Evolutionary conservation across 1,140 invertebrate genomes (phyloP).

Genomic region (Dufourea novaeangliae): DNA sequence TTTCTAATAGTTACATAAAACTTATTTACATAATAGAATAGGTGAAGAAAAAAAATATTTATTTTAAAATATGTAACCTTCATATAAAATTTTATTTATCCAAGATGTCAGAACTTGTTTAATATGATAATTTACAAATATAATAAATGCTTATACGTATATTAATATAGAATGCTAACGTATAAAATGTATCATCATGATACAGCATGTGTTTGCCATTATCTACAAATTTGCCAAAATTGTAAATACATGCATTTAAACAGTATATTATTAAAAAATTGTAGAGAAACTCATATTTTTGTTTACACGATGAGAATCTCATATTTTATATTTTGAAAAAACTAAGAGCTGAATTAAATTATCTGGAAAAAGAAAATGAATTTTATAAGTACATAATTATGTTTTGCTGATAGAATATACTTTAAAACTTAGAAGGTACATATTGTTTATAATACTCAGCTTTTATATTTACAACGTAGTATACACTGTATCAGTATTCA

Average conservation of each 20-base stretch:
- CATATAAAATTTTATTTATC: conserved; percentile 31
- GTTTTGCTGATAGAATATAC: conserved; percentile 20
- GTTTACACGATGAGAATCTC: not conserved
- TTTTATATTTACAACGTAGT: conserved; percentile 14
- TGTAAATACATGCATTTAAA: conserved; percentile 56
- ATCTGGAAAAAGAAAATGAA: not conserved
- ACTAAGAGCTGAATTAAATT: conserved; percentile 15
- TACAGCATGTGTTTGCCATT: conserved; percentile 24
- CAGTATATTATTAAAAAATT: conserved; percentile 31
- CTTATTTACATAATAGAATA: not conserved
- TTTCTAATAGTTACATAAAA: not conserved
- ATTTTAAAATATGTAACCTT: not conserved
- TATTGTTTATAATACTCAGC: conserved; percentile 47
- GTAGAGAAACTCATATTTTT: conserved; percentile 19
- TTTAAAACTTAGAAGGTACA: not conserved
- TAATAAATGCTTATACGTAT: conserved; percentile 19
- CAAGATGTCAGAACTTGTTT: conserved; percentile 18
- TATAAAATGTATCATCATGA: conserved; percentile 24
- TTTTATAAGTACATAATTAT: conserved; percentile 25
- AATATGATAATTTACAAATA: conserved; percentile 1
- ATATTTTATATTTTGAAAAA: conserved; percentile 27
- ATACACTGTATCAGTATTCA: conserved; percentile 7
- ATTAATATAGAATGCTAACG: conserved; percentile 21
- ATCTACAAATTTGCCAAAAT: conserved; percentile 39
- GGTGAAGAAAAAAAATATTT: not conserved